A percentile compares a stretch with the other conserved stretches of the same genome.
Evolutionary conservation across 2,888 invertebrate genomes (phyloP).

Genomic region (Volucella inanis): DNA sequence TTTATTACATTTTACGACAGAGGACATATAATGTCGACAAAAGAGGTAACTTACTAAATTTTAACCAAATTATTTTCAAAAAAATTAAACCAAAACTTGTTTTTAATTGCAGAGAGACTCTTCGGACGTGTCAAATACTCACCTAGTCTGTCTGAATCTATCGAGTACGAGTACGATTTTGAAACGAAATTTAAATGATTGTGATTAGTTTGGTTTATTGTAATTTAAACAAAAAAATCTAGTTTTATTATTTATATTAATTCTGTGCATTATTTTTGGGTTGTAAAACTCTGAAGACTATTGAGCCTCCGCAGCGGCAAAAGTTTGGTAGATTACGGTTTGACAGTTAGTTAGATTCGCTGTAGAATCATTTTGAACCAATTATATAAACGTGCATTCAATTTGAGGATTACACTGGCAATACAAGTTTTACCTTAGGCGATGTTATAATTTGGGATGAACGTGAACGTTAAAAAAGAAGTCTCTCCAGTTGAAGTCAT

Average conservation of each 20-base stretch:
- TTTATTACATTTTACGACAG: slow-evolving; percentile 2
- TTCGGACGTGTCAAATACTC: slow-evolving; percentile 30
- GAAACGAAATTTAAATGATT: slow-evolving; percentile 4
- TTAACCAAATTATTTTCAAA: not conserved
- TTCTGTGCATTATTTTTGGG: not conserved
- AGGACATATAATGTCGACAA: slow-evolving; percentile 50
- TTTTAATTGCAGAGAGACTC: slow-evolving; percentile 43
- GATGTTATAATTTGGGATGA: too few relatives aligned
- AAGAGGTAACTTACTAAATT: slow-evolving; percentile 34
- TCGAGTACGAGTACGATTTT: slow-evolving; percentile 29
- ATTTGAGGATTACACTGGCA: too few relatives aligned
- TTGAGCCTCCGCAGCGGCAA: too few relatives aligned
- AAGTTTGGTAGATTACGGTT: too few relatives aligned
- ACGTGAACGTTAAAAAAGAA: too few relatives aligned
- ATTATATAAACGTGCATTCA: too few relatives aligned
- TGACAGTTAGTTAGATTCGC: too few relatives aligned
- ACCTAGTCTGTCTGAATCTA: slow-evolving; percentile 35
- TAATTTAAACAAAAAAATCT: slow-evolving; percentile 40
- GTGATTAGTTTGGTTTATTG: slow-evolving; percentile 36
- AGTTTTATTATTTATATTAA: slow-evolving; percentile 10
- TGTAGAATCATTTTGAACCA: too few relatives aligned
- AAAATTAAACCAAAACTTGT: not conserved
- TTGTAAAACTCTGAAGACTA: slow-evolving; percentile 15
- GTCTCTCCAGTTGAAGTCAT: too few relatives aligned
- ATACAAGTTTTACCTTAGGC: too few relatives aligned